A percentile compares a stretch with the other conserved stretches of the same genome.
phyloP scores from a whole-genome alignment of 1,140 invertebrate genomes.

The Oedothorax gibbosus region DNA sequence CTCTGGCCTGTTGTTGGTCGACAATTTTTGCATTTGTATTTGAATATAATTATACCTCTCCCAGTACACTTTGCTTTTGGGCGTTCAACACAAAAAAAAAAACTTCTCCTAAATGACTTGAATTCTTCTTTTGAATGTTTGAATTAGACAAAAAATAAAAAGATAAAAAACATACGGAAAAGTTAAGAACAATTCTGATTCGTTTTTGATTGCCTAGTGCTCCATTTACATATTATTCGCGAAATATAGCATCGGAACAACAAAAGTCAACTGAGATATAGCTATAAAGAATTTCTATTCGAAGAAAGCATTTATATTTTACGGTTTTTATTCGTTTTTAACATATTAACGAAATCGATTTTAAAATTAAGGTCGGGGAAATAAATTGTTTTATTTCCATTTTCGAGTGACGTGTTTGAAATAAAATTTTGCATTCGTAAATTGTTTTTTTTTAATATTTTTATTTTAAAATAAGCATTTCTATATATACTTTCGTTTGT shows the following conservation, averaged over 20 bases:
- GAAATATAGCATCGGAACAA: constrained; percentile 25
- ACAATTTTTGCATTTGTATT: too few species aligned
- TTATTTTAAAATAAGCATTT: background rate
- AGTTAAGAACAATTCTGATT: constrained; percentile 38
- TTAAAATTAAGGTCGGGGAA: constrained; percentile 51
- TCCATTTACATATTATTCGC: constrained; percentile 48
- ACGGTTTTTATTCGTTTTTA: constrained; percentile 7
- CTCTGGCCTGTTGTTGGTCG: too few species aligned
- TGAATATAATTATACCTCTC: too few species aligned
- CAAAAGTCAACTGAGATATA: background rate
- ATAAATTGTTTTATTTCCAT: constrained; percentile 32
- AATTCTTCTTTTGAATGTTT: constrained; percentile 15
- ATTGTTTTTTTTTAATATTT: background rate
- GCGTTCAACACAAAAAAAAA: constrained; percentile 3
- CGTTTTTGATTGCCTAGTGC: constrained; percentile 49
- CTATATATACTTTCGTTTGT: background rate
- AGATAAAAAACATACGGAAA: constrained; percentile 6
- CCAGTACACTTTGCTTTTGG: background rate
- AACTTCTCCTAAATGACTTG: background rate
- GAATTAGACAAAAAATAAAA: background rate
- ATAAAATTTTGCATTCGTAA: background rate
- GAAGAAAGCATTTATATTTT: background rate
- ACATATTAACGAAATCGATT: constrained; percentile 45
- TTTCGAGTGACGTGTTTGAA: constrained; percentile 3
- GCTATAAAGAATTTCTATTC: constrained; percentile 28